phyloP scores from a whole-genome alignment of 2,113 vertebrate genomes.

The Candoia aspera region DNA sequence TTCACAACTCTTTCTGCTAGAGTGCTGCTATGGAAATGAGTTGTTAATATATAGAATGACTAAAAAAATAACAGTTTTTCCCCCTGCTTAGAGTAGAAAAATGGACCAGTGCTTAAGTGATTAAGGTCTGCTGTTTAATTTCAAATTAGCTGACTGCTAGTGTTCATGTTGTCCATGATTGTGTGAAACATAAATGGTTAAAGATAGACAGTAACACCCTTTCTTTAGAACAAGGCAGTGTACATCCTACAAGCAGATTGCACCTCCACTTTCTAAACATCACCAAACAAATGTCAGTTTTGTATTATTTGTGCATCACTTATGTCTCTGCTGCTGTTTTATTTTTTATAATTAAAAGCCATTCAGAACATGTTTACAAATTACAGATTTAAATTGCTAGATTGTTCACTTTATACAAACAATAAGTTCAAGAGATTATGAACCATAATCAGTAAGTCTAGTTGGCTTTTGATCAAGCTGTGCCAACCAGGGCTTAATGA shows the following conservation, averaged over 20 bases:
- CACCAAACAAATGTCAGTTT: not conserved
- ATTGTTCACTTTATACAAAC: not conserved
- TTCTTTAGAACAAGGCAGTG: not conserved
- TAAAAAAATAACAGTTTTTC: not conserved
- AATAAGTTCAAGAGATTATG: not conserved
- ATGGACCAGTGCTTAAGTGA: not conserved
- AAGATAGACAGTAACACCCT: not conserved
- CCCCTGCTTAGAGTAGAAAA: not conserved
- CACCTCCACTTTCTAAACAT: not conserved
- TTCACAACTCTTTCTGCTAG: not conserved
- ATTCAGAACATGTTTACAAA: not conserved
- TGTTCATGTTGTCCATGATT: not conserved
- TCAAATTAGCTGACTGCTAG: not conserved
- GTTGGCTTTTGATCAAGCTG: not conserved
- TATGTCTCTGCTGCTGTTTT: not conserved
- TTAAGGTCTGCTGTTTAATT: not conserved
- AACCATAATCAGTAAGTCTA: not conserved
- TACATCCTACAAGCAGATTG: not conserved
- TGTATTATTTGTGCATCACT: not conserved
- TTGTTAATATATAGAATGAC: not conserved
- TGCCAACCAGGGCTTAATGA: not conserved
- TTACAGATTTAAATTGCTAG: not conserved
- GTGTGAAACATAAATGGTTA: not conserved
- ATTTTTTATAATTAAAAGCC: not conserved
- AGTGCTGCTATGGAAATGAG: not conserved